Base-by-base conservation (phyloP, 2,888 invertebrate species). In the Panopea generosa region DNA sequence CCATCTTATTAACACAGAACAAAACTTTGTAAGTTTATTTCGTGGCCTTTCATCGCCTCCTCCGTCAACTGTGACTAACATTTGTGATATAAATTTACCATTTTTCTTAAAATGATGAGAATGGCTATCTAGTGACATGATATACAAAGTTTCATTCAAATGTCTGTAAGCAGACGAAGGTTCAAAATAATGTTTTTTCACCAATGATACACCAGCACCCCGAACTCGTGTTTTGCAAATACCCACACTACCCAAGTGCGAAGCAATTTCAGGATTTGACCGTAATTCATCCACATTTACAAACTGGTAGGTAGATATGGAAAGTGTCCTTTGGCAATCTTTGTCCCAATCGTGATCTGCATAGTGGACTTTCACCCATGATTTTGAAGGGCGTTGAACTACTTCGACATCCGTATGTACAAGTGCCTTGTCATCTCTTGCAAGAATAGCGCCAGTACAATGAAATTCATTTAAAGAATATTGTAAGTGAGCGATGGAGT, bases 71-170 rank as follows among this genome's bases (percentile, higher is more conserved):
- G 55, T 70, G 20, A 62, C 38, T n/a, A 59, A 1, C n/a, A 67
- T 50, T 59, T 59, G n/a, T 18, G 50, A 26, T 47, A 67, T 57
- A 57, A 67, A 26, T 50, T 4, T 18, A 18, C 45, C 45, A 9
- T 45, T 45, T 18, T 18, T 20, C 16, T 16, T 45, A 9, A 45
- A 45, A 45, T 45, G 45, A 18, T 16, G 20, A 45, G 20, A 45
- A 67, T n/a, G 29, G 4, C 52, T 70, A 16, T 26, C 70, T 50
- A 70, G 45, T n/a, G 70, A 70, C 62, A 70, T 70, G 43, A 55
- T 20, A 33, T 29, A 60, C 9, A 68, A 52, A 24, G 33, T 26
- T 56, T 68, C 68, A 60, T 70, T 70, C 61, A 70, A 16, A 47
- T 70, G 70, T 27, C 70, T 40, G 22, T 27, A 62, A 18, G 53